These are phyloP conservation scores for Lasioglossum figueresi DNA, from an alignment of 2,888 invertebrate genomes.

Conservation along the genomic window DNA sequence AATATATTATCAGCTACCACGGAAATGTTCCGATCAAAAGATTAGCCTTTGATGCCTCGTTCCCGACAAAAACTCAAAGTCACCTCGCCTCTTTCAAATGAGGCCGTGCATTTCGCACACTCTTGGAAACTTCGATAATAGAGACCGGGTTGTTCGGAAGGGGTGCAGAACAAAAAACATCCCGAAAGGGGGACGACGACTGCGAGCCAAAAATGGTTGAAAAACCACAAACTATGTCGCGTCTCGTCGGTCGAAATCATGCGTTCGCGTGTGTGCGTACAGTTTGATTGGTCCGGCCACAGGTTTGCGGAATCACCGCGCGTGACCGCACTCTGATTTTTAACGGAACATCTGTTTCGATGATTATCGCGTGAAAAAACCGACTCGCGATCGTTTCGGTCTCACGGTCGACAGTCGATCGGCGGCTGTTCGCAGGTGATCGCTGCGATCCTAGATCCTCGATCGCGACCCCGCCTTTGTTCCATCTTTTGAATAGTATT, in stretches of 20 bases:
- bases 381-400: constrained; percentile 36
- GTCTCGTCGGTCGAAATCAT: background rate
- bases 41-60: background rate
- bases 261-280: background rate
- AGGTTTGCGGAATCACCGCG: constrained; percentile 24
- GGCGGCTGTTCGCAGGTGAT: constrained; percentile 5
- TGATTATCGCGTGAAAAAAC: constrained; percentile 40
- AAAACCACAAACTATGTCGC: background rate
- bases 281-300: background rate
- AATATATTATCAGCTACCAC: background rate
- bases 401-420: constrained; percentile 10
- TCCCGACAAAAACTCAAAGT: background rate
- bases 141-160: background rate
- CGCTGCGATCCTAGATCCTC: constrained; percentile 1
- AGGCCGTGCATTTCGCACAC: background rate
- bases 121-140: background rate
- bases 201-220: background rate
- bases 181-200: background rate
- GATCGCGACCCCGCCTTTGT: constrained; percentile 23
- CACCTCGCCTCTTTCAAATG: background rate
- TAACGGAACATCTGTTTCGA: constrained; percentile 51
- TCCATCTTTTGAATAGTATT: constrained; percentile 5
- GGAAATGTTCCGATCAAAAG: background rate
- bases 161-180: background rate
- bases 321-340: constrained; percentile 50